Percentiles rank a stretch among this genome's conserved stretches.
Evolutionary conservation across 2,797 vertebrate genomes (phyloP).

Genomic region (Oreochromis mossambicus): DNA sequence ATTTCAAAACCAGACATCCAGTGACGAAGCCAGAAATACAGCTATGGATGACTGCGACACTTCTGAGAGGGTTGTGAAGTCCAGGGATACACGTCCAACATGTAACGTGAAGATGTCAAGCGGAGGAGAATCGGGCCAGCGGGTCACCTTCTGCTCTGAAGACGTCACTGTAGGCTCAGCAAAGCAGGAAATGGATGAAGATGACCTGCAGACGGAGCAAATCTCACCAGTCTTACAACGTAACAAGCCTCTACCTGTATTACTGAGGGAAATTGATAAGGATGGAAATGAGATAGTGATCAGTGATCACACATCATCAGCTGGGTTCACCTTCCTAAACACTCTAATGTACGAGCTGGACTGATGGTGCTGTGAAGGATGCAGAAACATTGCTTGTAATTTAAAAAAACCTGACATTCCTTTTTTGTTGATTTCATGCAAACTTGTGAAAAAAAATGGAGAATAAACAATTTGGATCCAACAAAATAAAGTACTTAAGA

Average conservation of each 20-base stretch:
- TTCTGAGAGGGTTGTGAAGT: not conserved
- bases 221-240: not conserved
- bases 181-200: constrained; percentile 31
- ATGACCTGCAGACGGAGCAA: constrained; percentile 18
- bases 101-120: not conserved
- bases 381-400: accelerated
- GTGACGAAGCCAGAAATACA: not conserved
- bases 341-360: constrained; percentile 84
- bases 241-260: not conserved
- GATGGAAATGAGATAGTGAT: constrained; percentile 73
- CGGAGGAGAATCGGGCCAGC: not conserved
- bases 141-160: not conserved
- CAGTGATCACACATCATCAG: constrained; percentile 76
- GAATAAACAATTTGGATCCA: not conserved
- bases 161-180: not conserved
- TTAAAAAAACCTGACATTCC: not conserved
- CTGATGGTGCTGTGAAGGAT: constrained; percentile 48
- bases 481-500: constrained; percentile 1
- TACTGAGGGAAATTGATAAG: constrained; percentile 71
- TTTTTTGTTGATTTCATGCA: not conserved
- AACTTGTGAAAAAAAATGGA: not conserved
- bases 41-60: not conserved
- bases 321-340: constrained; percentile 82
- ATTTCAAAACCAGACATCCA: not conserved
- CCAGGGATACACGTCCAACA: not conserved